These are phyloP conservation scores for Meta bourneti DNA, from an alignment of 2,888 invertebrate species.

Conservation along the genomic window DNA sequence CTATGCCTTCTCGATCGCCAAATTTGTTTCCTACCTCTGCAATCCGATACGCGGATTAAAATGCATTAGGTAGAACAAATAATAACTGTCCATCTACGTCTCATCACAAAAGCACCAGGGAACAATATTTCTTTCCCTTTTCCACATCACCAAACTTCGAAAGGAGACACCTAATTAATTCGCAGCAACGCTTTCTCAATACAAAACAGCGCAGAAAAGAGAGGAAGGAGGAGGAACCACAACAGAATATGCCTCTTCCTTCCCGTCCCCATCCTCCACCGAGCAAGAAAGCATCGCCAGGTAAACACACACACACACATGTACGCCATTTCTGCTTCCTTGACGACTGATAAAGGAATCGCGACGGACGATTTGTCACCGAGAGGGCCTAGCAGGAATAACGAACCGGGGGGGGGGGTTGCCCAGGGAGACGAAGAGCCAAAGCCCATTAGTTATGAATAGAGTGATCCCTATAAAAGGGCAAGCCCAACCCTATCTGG, in stretches of 20 bases:
- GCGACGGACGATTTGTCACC: conserved; percentile 67
- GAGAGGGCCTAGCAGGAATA: conserved; percentile 14
- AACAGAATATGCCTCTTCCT: background rate
- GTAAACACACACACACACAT: conserved; percentile 17
- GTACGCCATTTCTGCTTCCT: conserved; percentile 43
- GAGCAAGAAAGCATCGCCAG: conserved; percentile 18
- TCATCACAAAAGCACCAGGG: background rate
- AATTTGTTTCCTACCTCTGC: background rate
- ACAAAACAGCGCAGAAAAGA: too few relatives aligned
- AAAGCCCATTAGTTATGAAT: conserved; percentile 72
- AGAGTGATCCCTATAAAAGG: conserved; percentile 61
- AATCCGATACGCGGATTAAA: background rate
- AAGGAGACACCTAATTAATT: background rate
- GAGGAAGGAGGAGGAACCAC: background rate
- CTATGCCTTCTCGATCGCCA: background rate
- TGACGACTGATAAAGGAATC: conserved; percentile 33
- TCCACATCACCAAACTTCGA: background rate
- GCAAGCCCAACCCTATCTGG: conserved; percentile 47
- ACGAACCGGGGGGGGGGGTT: conserved; percentile 40
- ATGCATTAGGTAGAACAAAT: background rate
- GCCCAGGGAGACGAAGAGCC: conserved; percentile 61
- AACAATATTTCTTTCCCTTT: too few relatives aligned
- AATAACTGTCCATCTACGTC: background rate
- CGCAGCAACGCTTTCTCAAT: background rate
- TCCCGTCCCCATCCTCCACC: conserved; percentile 2